These are phyloP conservation scores for Calidris pugnax DNA, from an alignment of 2,113 vertebrate genomes.

Conservation along the genomic window DNA sequence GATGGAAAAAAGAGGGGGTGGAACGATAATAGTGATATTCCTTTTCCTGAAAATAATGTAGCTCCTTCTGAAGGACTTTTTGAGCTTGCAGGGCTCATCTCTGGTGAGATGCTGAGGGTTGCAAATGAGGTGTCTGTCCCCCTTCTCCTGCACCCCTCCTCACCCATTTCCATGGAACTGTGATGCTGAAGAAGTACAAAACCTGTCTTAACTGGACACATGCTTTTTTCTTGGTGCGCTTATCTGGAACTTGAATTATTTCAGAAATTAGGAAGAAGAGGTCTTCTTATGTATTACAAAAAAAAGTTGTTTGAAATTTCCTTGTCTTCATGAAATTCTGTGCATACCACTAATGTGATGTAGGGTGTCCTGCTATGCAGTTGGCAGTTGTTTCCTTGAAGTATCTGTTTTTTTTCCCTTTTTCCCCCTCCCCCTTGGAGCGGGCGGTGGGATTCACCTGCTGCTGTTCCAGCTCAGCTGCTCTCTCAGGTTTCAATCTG, in stretches of 20 bases:
- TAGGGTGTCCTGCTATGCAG: background rate
- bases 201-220: background rate
- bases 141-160: background rate
- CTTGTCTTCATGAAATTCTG: background rate
- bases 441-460: background rate
- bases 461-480: background rate
- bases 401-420: background rate
- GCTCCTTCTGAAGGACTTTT: background rate
- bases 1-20: background rate
- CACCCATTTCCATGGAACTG: background rate
- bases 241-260: background rate
- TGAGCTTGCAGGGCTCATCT: background rate
- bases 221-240: accelerated
- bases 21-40: background rate
- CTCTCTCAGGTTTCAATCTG: background rate
- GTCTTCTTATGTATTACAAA: background rate
- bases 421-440: background rate
- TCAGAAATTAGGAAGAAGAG: background rate
- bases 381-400: background rate
- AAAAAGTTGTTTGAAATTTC: background rate
- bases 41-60: background rate
- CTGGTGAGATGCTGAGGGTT: background rate
- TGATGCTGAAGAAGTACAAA: background rate
- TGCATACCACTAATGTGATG: background rate
- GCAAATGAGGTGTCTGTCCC: background rate